Base-by-base conservation (phyloP, 2,888 invertebrate species). In the Coleophora flavipennella region DNA sequence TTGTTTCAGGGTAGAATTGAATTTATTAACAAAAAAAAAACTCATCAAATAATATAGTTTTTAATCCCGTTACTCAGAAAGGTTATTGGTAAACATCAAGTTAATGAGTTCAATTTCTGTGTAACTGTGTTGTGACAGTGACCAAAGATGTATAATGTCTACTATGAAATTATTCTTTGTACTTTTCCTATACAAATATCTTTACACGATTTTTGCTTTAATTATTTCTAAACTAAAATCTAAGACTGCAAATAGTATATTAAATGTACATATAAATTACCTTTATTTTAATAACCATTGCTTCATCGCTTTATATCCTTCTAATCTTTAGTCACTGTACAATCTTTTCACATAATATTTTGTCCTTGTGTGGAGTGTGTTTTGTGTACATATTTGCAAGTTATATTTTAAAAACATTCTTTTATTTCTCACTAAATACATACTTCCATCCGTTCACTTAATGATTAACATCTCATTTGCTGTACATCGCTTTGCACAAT, bases 301-400 rank as follows among this genome's bases (percentile, higher is more conserved):
- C 1, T 47, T 45, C 44, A 46, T 36, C 33, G 35, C 43, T 43
- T 40, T 36, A 20, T 41, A 42, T 32, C 28, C 39, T 39, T 38
- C 13, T 13, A 28, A 33, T 44, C 26, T 45, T 35, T 48, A 46
- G 43, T 46, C 41, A 43, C 43, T 48, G 36, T 50, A 31, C 32
- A 45, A 20, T 39, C 44, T 9, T 31, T 6, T 42, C 39, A 26
- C 25, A 31, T 39, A 35, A 33, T 31, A 40, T 36, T 47, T 9
- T 37, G 33, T 40, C 36, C 42, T 40, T 53, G 48, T 70, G 75
- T 77, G 76, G 74, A 62, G 67, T 74, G 77, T 78, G 78, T 78
- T 67, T 58, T 78, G 75, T 77, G 74, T 75, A 64, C 20, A 20
- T 20, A 20, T 20, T 20, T 45, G 49, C 52, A 39, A 45, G 40